Percentiles rank a stretch among this genome's conserved stretches.
These are phyloP conservation scores for Prolemur simus DNA, from an alignment of 2,113 vertebrate species.

Conservation along the genomic window DNA sequence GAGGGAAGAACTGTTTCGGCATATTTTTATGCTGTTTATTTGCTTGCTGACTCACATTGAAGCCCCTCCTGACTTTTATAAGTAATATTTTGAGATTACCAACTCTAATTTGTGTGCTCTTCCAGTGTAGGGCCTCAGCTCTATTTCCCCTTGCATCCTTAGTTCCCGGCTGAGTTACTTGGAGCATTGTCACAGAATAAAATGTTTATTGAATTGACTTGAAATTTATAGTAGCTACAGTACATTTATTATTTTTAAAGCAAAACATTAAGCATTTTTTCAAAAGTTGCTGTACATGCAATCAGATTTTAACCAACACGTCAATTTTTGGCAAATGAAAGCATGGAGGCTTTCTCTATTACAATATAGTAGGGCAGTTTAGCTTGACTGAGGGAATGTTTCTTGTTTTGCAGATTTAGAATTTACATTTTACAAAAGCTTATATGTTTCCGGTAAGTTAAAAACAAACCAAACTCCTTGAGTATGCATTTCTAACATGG, in stretches of 20 bases:
- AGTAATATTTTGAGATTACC: conserved; percentile 47
- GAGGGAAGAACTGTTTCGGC: conserved; percentile 48
- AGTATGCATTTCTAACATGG: background rate
- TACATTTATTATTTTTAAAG: conserved; percentile 55
- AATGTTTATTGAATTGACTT: background rate
- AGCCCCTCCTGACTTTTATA: background rate
- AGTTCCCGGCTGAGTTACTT: background rate
- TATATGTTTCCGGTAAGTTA: conserved; percentile 1
- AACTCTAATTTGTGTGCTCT: background rate
- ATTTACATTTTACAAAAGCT: conserved; percentile 58
- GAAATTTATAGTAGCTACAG: background rate
- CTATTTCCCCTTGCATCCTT: background rate
- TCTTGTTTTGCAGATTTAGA: conserved; percentile 43
- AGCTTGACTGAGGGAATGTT: background rate
- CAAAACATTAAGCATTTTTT: background rate
- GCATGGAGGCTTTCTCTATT: background rate
- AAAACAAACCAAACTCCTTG: background rate
- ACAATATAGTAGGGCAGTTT: background rate
- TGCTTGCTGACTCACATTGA: conserved; percentile 17
- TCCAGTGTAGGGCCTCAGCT: background rate
- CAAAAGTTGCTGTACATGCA: background rate
- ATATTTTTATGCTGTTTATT: background rate
- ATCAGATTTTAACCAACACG: background rate
- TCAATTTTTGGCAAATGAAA: background rate
- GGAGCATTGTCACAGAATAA: background rate